These are phyloP conservation scores for Meandrusa payeni DNA, from an alignment of 2,888 invertebrate species.

Conservation along the genomic window DNA sequence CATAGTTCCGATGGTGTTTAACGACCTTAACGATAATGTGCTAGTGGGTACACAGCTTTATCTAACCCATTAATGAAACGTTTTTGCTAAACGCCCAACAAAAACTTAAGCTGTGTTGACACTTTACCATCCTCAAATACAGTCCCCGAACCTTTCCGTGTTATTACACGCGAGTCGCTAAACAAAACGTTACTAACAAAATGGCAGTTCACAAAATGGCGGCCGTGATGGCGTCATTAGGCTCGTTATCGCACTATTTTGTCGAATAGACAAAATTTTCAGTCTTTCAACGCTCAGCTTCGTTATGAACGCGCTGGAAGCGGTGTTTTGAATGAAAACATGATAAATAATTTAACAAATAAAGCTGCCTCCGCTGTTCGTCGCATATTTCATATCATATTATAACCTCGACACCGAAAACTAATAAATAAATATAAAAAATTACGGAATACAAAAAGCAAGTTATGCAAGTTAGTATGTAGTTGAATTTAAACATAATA, in stretches of 20 bases:
- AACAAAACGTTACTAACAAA: slow-evolving; percentile 69
- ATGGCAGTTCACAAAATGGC: slow-evolving; percentile 59
- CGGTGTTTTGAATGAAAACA: slow-evolving; percentile 64
- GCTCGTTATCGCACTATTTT: slow-evolving; percentile 76
- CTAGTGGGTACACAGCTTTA: slow-evolving; percentile 27
- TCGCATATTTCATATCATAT: too few species aligned
- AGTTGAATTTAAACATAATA: too few species aligned
- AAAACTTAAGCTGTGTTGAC: slow-evolving; percentile 40
- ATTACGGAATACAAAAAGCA: too few species aligned
- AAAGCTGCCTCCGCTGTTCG: slow-evolving; percentile 56
- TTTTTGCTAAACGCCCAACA: slow-evolving; percentile 33
- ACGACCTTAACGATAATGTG: slow-evolving; percentile 16
- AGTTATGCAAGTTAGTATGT: too few species aligned
- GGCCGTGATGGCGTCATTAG: slow-evolving; percentile 68
- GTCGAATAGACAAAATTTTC: slow-evolving; percentile 76
- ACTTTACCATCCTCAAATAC: slow-evolving; percentile 36
- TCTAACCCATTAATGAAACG: slow-evolving; percentile 25
- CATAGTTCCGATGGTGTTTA: background rate
- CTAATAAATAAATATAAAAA: too few species aligned
- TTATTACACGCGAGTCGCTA: slow-evolving; percentile 33
- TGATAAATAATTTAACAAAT: slow-evolving; percentile 58
- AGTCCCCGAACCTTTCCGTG: slow-evolving; percentile 49
- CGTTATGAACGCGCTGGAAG: slow-evolving; percentile 70
- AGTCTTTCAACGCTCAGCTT: slow-evolving; percentile 71
- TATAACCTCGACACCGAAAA: too few species aligned